Base-by-base conservation (phyloP, 1,140 invertebrate species). In the Trachymyrmex cornetzi region DNA sequence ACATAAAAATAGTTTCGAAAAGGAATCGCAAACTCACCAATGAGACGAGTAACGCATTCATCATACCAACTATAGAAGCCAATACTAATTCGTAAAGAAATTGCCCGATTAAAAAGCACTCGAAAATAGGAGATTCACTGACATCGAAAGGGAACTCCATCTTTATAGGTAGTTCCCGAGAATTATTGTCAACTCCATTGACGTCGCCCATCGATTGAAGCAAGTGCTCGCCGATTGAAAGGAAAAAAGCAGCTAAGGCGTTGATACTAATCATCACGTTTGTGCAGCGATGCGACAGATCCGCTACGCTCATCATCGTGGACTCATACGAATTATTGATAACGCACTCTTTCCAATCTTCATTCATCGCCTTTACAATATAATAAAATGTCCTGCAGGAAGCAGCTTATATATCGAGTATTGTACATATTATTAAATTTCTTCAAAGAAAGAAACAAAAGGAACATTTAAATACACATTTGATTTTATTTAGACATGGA, bases 101-200 rank as follows among this genome's bases (percentile, higher is more conserved):
- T 48, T 89, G 85, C 34, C 48, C 61, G 5, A 85, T 0, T 7
- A 87, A 44, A 22, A 89, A 53, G n/a, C 61, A 85, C 12, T 89
- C 74, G 7, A 85, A 90, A 14, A 61, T 55, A 14, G 88, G 86
- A 3, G 67, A 64, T 14, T 64, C 22, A 5, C 55, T 67, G 57
- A 50, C 59, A 0, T 64, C 75, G 12, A 89, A 89, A 0, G 89
- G 89, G 7, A 89, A 44, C 19, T 90, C 69, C 89, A 90, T 90
- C 59, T 87, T 87, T 19, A 90, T 50, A 9, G 87, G 55, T 0
- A 90, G 72, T 50, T 87, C 67, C 16, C 75, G 57, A 12, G 80
- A 48, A 61, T 16, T 48, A 61, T 82, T 79, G 2, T 71, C 66
- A 30, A 61, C 19, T 22, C 24, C 19, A 82, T 11, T 50, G 22